phyloP scores from a whole-genome alignment of 2,797 vertebrate species.

The Tokudaia tokunoshimensis region DNA sequence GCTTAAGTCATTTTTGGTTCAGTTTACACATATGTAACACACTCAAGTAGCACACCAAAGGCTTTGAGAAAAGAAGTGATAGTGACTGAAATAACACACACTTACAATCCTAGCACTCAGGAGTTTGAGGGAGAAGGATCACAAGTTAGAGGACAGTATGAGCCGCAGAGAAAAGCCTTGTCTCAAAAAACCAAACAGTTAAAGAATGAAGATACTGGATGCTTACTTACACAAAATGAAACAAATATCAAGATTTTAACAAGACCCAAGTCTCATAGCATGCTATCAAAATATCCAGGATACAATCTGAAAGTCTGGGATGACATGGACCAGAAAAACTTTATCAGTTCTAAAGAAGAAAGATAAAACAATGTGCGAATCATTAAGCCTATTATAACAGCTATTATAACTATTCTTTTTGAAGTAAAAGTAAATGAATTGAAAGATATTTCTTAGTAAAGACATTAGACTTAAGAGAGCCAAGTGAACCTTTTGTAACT shows the following conservation, averaged over 20 bases:
- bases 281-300: slow-evolving; percentile 4
- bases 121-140: background rate
- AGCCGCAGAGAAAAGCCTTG: background rate
- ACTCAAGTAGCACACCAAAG: background rate
- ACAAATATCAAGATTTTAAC: background rate
- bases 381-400: background rate
- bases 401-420: slow-evolving; percentile 29
- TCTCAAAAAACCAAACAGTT: background rate
- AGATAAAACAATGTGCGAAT: background rate
- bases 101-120: background rate
- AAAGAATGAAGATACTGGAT: background rate
- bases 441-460: background rate
- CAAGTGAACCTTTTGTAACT: slow-evolving; percentile 32
- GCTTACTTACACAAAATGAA: background rate
- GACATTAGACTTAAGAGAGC: background rate
- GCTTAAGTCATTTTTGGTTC: background rate
- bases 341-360: background rate
- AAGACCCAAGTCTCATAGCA: background rate
- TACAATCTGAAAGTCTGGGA: background rate
- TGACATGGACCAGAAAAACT: slow-evolving; percentile 19
- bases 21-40: background rate
- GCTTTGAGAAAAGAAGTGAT: background rate
- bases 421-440: slow-evolving; percentile 33
- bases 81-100: too few relatives aligned
- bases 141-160: background rate